Evolutionary conservation across 2,113 vertebrate species (phyloP).

Genomic region (Hemibagrus wyckioides): DNA sequence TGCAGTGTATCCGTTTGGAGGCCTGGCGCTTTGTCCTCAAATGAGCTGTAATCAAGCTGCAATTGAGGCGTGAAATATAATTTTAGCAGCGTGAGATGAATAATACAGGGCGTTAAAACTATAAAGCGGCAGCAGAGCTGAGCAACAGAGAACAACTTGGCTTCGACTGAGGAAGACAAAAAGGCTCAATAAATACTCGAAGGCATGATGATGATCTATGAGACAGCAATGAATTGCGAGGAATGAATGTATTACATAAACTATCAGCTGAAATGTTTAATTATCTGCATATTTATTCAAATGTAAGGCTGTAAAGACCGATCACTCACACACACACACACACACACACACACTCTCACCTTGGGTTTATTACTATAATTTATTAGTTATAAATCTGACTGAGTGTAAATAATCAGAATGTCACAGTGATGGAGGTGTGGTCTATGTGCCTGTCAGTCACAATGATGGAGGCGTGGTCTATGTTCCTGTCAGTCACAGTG

Average conservation of each 20-base stretch:
- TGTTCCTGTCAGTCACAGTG: background rate
- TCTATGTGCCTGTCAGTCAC: background rate
- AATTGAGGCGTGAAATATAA: slow-evolving; percentile 54
- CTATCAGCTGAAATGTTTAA: background rate
- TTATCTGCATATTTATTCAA: background rate
- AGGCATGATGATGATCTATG: background rate
- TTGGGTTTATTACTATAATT: background rate
- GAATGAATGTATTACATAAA: background rate
- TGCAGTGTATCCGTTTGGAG: slow-evolving; percentile 13
- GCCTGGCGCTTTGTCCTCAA: slow-evolving; percentile 43
- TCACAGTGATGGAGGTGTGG: background rate
- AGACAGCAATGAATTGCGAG: background rate
- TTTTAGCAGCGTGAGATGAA: slow-evolving; percentile 57
- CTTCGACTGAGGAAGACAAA: background rate
- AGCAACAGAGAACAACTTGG: background rate
- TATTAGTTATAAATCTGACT: background rate
- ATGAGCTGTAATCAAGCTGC: slow-evolving; percentile 54
- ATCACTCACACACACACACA: background rate
- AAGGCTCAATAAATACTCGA: background rate
- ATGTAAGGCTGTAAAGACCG: background rate
- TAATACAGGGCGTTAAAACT: slow-evolving; percentile 57
- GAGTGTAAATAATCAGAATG: background rate
- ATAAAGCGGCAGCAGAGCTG: slow-evolving; percentile 25
- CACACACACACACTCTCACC: background rate
- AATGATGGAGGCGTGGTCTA: background rate